phyloP scores from a whole-genome alignment of 2,888 invertebrate genomes.

The Andrena fulva region DNA sequence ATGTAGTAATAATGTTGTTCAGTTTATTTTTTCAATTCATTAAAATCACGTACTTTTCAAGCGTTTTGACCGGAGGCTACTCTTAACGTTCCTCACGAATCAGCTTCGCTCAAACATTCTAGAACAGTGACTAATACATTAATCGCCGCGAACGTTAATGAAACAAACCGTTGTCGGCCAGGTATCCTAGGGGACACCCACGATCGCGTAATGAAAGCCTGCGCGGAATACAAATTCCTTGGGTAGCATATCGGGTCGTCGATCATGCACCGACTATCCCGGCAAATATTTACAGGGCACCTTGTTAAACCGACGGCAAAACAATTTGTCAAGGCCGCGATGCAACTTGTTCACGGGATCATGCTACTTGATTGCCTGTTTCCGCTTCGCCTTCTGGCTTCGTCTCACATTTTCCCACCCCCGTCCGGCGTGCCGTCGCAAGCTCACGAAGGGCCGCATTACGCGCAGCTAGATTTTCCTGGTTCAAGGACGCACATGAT shows the following conservation, averaged over 20 bases:
- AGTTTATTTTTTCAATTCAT: too few species aligned
- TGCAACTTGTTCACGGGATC: not conserved
- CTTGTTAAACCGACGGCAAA: too few species aligned
- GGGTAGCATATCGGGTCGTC: not conserved
- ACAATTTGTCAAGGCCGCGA: too few species aligned
- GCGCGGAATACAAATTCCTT: not conserved
- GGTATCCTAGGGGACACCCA: constrained; percentile 4
- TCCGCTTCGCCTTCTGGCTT: not conserved
- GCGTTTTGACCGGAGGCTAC: too few species aligned
- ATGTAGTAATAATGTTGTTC: too few species aligned
- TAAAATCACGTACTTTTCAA: too few species aligned
- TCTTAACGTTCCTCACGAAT: not conserved
- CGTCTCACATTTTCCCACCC: constrained; percentile 23
- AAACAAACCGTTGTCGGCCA: constrained; percentile 18
- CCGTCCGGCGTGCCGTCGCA: not conserved
- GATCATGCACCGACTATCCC: constrained; percentile 1
- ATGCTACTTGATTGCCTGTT: too few species aligned
- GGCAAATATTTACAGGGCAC: not conserved
- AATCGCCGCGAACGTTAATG: constrained; percentile 18
- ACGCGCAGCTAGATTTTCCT: constrained; percentile 48
- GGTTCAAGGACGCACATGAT: constrained; percentile 38
- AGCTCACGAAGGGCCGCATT: constrained; percentile 29
- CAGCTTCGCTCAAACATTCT: constrained; percentile 20
- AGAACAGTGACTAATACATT: constrained; percentile 10
- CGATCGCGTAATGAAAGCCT: not conserved